These are phyloP conservation scores for Macrophya annulata DNA, from an alignment of 2,888 invertebrate species.

Conservation along the genomic window DNA sequence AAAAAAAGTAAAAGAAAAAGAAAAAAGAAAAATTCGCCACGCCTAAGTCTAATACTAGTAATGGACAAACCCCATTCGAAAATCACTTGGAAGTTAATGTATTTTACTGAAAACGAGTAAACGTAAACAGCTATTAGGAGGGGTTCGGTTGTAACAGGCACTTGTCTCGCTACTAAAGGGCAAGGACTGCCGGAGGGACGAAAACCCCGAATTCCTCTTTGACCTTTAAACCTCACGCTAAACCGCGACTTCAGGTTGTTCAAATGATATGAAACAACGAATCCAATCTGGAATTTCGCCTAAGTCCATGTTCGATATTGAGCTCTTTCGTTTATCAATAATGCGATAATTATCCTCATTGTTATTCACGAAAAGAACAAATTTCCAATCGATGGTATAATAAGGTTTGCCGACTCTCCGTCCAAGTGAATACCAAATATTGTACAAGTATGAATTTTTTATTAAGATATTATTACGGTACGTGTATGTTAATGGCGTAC, in stretches of 20 bases:
- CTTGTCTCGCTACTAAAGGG: constrained; percentile 44
- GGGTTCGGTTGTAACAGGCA: constrained; percentile 43
- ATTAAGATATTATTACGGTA: neutral
- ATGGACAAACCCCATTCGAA: constrained; percentile 31
- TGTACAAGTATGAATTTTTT: neutral
- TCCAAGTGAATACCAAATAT: neutral
- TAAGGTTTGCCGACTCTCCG: neutral
- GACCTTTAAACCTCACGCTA: constrained; percentile 20
- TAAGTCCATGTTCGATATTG: neutral
- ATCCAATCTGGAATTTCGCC: neutral
- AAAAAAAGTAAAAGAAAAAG: too few species aligned
- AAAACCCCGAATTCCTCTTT: constrained; percentile 12
- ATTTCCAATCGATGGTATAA: neutral
- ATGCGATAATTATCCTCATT: neutral
- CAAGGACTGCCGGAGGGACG: constrained; percentile 30
- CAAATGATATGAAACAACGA: constrained; percentile 10
- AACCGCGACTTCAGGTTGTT: constrained; percentile 7
- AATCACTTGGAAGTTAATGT: constrained; percentile 43
- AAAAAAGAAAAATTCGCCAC: neutral
- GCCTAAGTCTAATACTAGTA: constrained; percentile 31
- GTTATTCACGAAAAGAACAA: neutral
- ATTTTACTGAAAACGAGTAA: constrained; percentile 35
- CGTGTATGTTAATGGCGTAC: neutral
- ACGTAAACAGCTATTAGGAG: constrained; percentile 48
- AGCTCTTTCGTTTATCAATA: neutral